These are phyloP conservation scores for Abrostola tripartita DNA, from an alignment of 2,888 invertebrate species.

Conservation along the genomic window DNA sequence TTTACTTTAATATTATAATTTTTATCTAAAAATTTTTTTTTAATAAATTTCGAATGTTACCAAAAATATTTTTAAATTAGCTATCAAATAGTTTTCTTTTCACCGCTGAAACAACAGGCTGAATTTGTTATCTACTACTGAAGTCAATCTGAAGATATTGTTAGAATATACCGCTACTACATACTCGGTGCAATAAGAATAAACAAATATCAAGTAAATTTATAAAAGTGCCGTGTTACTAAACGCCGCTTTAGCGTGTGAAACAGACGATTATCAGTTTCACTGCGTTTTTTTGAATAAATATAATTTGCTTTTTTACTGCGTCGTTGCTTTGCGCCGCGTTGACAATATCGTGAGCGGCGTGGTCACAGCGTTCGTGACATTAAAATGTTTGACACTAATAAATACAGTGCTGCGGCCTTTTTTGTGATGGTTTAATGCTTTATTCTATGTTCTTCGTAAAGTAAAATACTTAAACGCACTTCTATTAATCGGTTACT, in stretches of 20 bases:
- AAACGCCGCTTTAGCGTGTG: background rate
- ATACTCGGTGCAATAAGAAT: background rate
- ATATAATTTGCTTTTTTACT: constrained; percentile 1
- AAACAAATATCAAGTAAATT: background rate
- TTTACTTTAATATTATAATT: no score
- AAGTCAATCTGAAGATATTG: no score
- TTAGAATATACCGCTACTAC: no score
- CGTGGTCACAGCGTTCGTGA: background rate
- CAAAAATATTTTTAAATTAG: no score
- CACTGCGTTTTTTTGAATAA: background rate
- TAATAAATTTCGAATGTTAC: no score
- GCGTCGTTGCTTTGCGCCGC: background rate
- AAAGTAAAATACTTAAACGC: no score
- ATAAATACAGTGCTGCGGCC: background rate
- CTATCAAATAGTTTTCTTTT: no score
- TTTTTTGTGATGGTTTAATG: background rate
- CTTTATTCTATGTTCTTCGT: no score
- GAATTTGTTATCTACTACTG: no score
- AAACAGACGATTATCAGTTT: background rate
- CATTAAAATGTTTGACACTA: background rate
- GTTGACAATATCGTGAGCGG: background rate
- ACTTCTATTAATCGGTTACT: no score
- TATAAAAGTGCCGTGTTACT: background rate
- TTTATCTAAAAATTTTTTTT: no score
- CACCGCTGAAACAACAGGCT: no score